Percentiles rank a stretch among this genome's conserved stretches.
phyloP scores from a whole-genome alignment of 2,113 vertebrate genomes.

The Xenus cinereus region DNA sequence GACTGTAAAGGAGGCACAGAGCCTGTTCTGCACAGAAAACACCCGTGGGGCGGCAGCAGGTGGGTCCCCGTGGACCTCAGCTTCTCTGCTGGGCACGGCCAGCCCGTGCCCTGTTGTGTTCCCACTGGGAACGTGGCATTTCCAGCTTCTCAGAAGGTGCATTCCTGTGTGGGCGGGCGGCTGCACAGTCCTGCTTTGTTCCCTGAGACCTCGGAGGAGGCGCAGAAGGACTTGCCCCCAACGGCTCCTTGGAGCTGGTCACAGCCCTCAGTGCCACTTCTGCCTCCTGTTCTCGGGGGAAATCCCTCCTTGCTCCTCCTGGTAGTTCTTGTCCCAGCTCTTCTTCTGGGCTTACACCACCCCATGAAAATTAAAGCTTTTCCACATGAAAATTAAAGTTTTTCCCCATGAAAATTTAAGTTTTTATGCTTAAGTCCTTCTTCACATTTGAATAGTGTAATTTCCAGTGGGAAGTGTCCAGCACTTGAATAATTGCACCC shows the following conservation, averaged over 20 bases:
- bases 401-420: background rate
- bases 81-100: background rate
- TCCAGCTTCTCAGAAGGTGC: background rate
- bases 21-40: background rate
- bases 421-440: background rate
- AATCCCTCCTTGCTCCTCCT: background rate
- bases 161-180: background rate
- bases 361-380: background rate
- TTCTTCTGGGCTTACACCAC: background rate
- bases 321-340: background rate
- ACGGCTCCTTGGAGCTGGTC: rapidly evolving
- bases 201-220: background rate
- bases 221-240: background rate
- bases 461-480: background rate
- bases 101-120: rapidly evolving
- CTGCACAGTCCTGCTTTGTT: background rate
- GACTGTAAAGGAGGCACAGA: background rate
- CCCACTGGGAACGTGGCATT: background rate
- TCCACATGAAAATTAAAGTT: background rate
- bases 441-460: background rate
- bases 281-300: background rate
- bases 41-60: background rate
- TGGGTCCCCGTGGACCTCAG: background rate
- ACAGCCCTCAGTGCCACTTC: background rate
- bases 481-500: background rate